Conservation (phyloP, 2,888 invertebrate species). For the Eupelmus urozonus region DNA sequence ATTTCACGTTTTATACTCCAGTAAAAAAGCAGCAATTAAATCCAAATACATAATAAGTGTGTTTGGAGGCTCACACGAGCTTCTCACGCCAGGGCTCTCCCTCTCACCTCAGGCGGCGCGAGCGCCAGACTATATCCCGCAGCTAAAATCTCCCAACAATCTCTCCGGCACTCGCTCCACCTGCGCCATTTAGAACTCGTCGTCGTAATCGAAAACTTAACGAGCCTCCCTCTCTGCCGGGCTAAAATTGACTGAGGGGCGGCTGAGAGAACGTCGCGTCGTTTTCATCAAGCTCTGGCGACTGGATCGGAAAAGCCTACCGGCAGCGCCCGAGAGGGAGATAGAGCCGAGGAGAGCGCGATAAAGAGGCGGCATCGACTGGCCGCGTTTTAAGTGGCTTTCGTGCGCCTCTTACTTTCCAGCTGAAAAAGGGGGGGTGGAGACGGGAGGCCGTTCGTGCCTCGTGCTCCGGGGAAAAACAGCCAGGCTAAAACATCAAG, state of each 20-base stretch:
- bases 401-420: constrained; percentile 3
- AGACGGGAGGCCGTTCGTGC: too few relatives aligned
- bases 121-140: too few relatives aligned
- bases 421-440: not conserved
- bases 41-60: too few relatives aligned
- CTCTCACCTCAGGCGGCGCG: too few relatives aligned
- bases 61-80: too few relatives aligned
- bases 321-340: not conserved
- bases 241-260: too few relatives aligned
- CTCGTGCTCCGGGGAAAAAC: too few relatives aligned
- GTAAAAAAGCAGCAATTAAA: too few relatives aligned
- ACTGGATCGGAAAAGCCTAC: constrained; percentile 9
- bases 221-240: not conserved
- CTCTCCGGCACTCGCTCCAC: too few relatives aligned
- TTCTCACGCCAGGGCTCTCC: too few relatives aligned
- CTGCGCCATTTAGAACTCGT: not conserved
- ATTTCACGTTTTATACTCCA: too few relatives aligned
- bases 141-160: too few relatives aligned
- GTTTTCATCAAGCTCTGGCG: not conserved
- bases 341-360: constrained; percentile 4
- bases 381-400: constrained; percentile 45
- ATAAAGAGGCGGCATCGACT: constrained; percentile 41
- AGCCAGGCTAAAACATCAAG: constrained; percentile 38
- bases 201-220: constrained; percentile 12
- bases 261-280: not conserved